Conservation (phyloP, 2,888 invertebrate genomes). For the Heliconius charithonia region DNA sequence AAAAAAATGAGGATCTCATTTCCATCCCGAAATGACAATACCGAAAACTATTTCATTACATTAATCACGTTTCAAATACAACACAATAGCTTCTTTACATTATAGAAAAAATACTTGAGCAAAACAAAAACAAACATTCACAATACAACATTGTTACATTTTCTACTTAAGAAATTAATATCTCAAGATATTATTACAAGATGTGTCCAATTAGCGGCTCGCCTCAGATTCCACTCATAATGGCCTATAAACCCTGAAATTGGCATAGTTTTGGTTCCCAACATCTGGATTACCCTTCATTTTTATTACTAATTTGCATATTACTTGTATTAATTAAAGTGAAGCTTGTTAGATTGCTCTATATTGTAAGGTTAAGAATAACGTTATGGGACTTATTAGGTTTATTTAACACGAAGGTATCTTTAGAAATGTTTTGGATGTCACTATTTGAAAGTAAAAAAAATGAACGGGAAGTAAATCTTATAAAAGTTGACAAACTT, state of each 20-base stretch:
- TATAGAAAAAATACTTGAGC: background rate
- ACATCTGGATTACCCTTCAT: constrained; percentile 20
- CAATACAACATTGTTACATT: background rate
- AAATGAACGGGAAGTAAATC: no score
- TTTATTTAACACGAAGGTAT: background rate
- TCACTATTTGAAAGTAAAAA: background rate
- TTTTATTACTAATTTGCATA: constrained; percentile 25
- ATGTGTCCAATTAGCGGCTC: constrained; percentile 33
- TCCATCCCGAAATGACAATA: no score
- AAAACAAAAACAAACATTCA: background rate
- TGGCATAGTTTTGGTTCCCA: constrained; percentile 38
- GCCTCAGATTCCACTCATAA: constrained; percentile 33
- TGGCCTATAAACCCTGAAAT: constrained; percentile 42
- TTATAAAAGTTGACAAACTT: no score
- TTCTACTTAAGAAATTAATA: constrained; percentile 14
- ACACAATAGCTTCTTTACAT: background rate
- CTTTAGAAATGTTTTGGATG: background rate
- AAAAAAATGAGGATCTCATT: no score
- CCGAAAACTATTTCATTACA: no score
- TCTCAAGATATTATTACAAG: constrained; percentile 30
- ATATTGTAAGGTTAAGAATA: background rate
- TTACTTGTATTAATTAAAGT: constrained; percentile 17
- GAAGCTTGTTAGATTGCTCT: background rate
- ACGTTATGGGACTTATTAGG: background rate
- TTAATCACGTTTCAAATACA: background rate